Base-by-base conservation (phyloP, 2,797 vertebrate species). In the Urosaurus nigricauda region DNA sequence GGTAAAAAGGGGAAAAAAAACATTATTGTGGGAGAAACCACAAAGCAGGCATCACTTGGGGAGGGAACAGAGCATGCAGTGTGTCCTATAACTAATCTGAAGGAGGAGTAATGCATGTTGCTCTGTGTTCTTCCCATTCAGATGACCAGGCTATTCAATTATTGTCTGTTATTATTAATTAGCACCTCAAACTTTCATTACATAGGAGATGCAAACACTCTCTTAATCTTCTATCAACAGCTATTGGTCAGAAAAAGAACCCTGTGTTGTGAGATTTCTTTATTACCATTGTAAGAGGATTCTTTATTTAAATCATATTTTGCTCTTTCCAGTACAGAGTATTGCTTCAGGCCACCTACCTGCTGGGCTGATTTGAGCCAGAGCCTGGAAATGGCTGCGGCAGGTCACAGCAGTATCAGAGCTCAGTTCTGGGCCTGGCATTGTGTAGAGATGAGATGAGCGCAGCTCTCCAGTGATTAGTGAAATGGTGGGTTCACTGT, bases 401-500 rank as follows among this genome's bases (percentile, higher is more conserved):
- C 88, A 77, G 43, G 74, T 83, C 79, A 89, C 58, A 70, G 88
- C 60, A 26, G 47, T 86, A 47, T 73, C 47, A 83, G 79, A 70
- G 24, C 29, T 78, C 26, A 47, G 40, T 47, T 89, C 71, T 63
- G n/a, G 12, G 26, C 86, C 58, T 13, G 26, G 13, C 53, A 63
- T 1, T 5, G 16, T 21, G 19, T 2, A 75, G 29, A 81, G 71
- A 97, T 97, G 0, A 96, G 97, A 71, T 97, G 95, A 95, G 4
- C 98, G 97, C 89, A 99, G 95, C 19, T 97, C 97, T 89, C 98
- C 98, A 0, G 99, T 99, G 94, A 99, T 98, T 83, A 99, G 96
- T 0, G 99, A 99, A 85, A 99, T 85, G 8, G 98, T 98, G 0
- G 97, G 96, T 0, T 94, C 80, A 16, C 97, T 94, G 16, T 97